Percentiles rank a stretch among this genome's conserved stretches.
These are phyloP conservation scores for Mystacornis crossleyi DNA, from an alignment of 2,113 vertebrate species.

Conservation along the genomic window DNA sequence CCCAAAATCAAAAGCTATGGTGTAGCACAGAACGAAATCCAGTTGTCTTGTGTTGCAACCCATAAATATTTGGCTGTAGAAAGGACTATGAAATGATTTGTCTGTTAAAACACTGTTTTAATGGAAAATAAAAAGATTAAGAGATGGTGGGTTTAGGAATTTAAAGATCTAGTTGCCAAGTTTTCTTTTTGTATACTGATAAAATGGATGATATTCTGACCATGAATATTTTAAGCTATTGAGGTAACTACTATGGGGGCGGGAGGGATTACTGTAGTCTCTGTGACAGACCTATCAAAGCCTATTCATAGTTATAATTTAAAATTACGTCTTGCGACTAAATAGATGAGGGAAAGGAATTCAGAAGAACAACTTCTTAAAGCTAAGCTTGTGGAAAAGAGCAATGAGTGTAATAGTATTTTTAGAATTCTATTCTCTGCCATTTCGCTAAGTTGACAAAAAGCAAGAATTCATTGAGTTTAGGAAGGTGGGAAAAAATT, in stretches of 20 bases:
- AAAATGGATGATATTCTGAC: background rate
- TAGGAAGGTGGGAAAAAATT: background rate
- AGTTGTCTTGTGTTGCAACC: background rate
- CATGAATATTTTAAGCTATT: background rate
- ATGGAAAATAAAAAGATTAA: background rate
- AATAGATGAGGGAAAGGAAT: background rate
- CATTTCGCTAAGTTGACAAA: background rate
- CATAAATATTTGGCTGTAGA: background rate
- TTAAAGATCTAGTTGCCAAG: background rate
- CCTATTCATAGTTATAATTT: background rate
- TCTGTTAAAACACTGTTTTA: background rate
- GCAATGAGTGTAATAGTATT: background rate
- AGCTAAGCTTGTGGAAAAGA: background rate
- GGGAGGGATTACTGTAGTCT: background rate
- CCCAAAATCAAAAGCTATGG: background rate
- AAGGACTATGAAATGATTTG: background rate
- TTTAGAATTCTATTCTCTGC: background rate
- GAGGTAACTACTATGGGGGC: background rate
- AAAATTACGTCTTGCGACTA: background rate
- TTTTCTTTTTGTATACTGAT: background rate
- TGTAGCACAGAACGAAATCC: background rate
- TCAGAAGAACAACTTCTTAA: background rate
- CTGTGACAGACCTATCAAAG: background rate
- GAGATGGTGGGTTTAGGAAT: accelerated
- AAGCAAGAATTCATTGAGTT: background rate